These are phyloP conservation scores for Drosophila micromelanica DNA, from an alignment of 1,140 invertebrate genomes.

Conservation along the genomic window DNA sequence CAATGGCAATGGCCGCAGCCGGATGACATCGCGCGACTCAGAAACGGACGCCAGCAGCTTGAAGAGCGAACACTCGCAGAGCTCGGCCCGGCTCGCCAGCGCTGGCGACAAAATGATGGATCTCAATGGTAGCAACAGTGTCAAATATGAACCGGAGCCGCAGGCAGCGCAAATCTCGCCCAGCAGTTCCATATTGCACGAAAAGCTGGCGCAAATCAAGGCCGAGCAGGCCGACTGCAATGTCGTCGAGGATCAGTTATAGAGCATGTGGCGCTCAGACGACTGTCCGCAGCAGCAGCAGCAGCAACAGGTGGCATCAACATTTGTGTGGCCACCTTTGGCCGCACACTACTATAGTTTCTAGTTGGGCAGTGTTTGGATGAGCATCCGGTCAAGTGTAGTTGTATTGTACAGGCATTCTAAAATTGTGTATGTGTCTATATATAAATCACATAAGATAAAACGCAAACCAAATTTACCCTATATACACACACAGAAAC, in stretches of 20 bases:
- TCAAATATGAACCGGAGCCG: conserved; percentile 53
- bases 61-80: conserved; percentile 67
- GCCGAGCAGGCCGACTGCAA: conserved; percentile 63
- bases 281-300: conserved; percentile 23
- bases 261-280: conserved; percentile 48
- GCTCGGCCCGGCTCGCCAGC: conserved; percentile 29
- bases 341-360: conserved; percentile 77
- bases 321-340: conserved; percentile 70
- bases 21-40: conserved; percentile 78
- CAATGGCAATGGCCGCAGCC: conserved; percentile 65
- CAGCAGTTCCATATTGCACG: conserved; percentile 69
- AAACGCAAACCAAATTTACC: conserved; percentile 55
- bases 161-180: conserved; percentile 22
- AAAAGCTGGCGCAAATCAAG: conserved; percentile 83
- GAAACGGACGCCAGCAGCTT: conserved; percentile 76
- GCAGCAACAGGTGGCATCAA: conserved; percentile 57
- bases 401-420: conserved; percentile 30
- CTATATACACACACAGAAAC: conserved; percentile 27
- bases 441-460: conserved; percentile 3
- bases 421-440: conserved; percentile 17
- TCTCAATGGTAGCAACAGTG: conserved; percentile 72
- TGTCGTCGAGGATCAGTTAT: conserved; percentile 70
- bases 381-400: conserved; percentile 11
- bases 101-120: conserved; percentile 69
- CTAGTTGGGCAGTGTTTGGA: conserved; percentile 31